A percentile compares a stretch with the other conserved stretches of the same genome.
phyloP scores from a whole-genome alignment of 2,797 vertebrate genomes.

The Limosa lapponica region DNA sequence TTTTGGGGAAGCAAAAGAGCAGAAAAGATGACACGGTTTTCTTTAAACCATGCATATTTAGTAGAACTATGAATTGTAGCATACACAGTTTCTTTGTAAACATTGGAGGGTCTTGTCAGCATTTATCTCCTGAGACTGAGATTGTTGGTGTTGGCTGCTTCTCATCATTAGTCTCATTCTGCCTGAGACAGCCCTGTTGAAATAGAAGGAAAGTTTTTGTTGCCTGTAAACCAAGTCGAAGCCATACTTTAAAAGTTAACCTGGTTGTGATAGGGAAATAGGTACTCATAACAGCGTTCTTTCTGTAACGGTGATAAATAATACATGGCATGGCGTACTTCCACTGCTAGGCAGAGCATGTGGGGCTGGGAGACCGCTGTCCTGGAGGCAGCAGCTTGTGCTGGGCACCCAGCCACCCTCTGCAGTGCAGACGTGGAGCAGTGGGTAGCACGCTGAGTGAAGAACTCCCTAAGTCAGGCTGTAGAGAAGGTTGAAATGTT shows the following conservation, averaged over 20 bases:
- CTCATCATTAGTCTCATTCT: background rate
- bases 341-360: rapidly evolving
- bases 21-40: background rate
- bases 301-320: background rate
- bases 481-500: background rate
- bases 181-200: background rate
- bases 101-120: background rate
- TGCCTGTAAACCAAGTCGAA: background rate
- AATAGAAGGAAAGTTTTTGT: background rate
- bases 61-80: background rate
- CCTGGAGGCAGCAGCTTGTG: background rate
- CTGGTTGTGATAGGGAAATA: background rate
- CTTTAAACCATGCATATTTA: background rate
- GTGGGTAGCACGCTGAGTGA: rapidly evolving
- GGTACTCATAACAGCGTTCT: background rate
- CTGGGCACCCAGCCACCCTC: background rate
- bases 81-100: background rate
- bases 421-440: rapidly evolving
- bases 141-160: background rate
- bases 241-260: background rate
- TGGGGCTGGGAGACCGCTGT: background rate
- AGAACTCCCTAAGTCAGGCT: background rate
- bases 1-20: background rate
- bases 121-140: background rate
- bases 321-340: background rate